Conservation (phyloP, 2,888 invertebrate genomes). For the Hermodice carunculata region DNA sequence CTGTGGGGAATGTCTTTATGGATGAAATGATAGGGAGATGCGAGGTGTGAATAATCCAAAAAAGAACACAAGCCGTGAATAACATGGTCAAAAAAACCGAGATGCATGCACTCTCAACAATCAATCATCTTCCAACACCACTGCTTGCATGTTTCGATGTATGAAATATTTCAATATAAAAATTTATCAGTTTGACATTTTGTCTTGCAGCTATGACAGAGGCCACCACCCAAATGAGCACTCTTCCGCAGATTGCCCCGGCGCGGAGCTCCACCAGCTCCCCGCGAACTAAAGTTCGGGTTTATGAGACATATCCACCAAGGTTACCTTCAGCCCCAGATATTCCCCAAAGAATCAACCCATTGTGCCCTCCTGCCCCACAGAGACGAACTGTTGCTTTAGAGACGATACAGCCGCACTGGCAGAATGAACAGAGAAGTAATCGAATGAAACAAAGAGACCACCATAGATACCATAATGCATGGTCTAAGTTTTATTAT, state of each 20-base stretch:
- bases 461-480: conserved; percentile 64
- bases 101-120: no score
- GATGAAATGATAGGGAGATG: no score
- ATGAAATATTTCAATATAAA: no score
- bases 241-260: conserved; percentile 15
- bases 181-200: no score
- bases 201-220: no score
- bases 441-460: conserved; percentile 63
- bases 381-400: conserved; percentile 54
- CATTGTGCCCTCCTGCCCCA: conserved; percentile 59
- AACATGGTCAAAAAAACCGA: no score
- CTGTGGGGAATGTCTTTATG: no score
- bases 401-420: conserved; percentile 64
- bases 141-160: no score
- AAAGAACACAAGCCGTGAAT: no score
- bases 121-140: no score
- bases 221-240: conserved; percentile 16
- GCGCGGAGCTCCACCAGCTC: conserved; percentile 4
- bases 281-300: no score
- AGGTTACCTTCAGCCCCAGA: conserved; percentile 32
- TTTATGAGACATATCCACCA: conserved; percentile 34
- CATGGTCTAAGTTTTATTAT: conserved; percentile 66
- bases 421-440: conserved; percentile 61
- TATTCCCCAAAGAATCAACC: conserved; percentile 52
- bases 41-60: no score